Percentiles rank a stretch among this genome's conserved stretches.
Evolutionary conservation across 2,888 invertebrate genomes (phyloP).

Genomic region (Empis livida): DNA sequence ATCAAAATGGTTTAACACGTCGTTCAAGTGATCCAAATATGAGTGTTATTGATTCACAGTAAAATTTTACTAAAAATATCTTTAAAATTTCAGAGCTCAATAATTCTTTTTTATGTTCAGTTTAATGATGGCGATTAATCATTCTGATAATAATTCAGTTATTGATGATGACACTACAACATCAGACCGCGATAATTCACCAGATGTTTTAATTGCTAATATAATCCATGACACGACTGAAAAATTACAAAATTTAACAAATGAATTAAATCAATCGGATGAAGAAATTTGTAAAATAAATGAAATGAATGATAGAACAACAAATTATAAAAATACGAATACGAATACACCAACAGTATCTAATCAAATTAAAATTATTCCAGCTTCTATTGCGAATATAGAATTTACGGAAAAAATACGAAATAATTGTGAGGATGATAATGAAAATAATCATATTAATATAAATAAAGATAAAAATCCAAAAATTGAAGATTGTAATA

Average conservation of each 20-base stretch:
- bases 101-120: slow-evolving; percentile 14
- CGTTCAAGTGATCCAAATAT: slow-evolving; percentile 79
- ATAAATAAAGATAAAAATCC: slow-evolving; percentile 1
- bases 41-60: slow-evolving; percentile 56
- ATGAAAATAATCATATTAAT: slow-evolving; percentile 7
- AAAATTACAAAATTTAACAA: slow-evolving; percentile 25
- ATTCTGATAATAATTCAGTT: slow-evolving; percentile 29
- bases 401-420: background rate
- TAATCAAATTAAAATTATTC: no score
- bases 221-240: slow-evolving; percentile 23
- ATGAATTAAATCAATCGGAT: slow-evolving; percentile 24
- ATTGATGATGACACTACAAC: slow-evolving; percentile 21
- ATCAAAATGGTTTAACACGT: slow-evolving; percentile 45
- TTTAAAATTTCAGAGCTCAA: background rate
- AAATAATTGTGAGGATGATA: no score
- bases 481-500: slow-evolving; percentile 1
- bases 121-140: slow-evolving; percentile 24
- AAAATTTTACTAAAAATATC: slow-evolving; percentile 19
- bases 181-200: slow-evolving; percentile 23
- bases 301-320: slow-evolving; percentile 1
- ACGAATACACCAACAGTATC: no score
- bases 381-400: no score
- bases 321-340: no score
- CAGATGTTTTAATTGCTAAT: slow-evolving; percentile 22
- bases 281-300: slow-evolving; percentile 9